phyloP scores from a whole-genome alignment of 2,797 vertebrate species.

The Erithacus rubecula region DNA sequence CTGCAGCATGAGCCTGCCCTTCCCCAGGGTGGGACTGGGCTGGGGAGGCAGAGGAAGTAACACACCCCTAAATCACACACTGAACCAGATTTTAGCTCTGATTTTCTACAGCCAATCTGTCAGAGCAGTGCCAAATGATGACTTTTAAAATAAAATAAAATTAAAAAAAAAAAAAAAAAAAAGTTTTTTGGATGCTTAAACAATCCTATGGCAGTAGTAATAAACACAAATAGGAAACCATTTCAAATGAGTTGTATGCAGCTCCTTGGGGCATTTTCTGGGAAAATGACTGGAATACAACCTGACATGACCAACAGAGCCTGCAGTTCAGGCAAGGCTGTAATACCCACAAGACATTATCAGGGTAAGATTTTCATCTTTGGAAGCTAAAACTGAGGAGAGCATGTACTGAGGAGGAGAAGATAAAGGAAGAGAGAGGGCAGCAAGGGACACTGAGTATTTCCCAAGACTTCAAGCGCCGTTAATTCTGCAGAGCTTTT shows the following conservation, averaged over 20 bases:
- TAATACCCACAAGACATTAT: neutral
- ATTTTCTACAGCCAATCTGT: neutral
- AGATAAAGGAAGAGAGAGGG: neutral
- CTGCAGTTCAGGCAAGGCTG: neutral
- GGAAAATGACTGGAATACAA: constrained; percentile 19
- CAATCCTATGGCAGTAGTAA: neutral
- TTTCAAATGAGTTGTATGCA: neutral
- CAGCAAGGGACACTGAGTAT: neutral
- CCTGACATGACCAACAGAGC: constrained; percentile 19
- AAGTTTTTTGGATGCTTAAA: neutral
- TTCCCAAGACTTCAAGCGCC: neutral
- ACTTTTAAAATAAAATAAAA: neutral
- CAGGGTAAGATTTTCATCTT: neutral
- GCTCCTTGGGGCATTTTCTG: neutral
- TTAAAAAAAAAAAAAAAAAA: neutral
- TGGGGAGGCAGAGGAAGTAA: neutral
- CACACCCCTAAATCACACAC: neutral
- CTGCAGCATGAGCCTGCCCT: neutral
- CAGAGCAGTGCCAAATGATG: neutral
- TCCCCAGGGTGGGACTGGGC: neutral
- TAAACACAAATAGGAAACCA: neutral
- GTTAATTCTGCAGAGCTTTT: constrained; percentile 1
- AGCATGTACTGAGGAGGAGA: neutral
- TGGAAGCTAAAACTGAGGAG: neutral
- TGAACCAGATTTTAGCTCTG: neutral